phyloP scores from a whole-genome alignment of 30 jellyfish, hydroid and myxozoan species.

The Hydractinia symbiolongicarpus region DNA sequence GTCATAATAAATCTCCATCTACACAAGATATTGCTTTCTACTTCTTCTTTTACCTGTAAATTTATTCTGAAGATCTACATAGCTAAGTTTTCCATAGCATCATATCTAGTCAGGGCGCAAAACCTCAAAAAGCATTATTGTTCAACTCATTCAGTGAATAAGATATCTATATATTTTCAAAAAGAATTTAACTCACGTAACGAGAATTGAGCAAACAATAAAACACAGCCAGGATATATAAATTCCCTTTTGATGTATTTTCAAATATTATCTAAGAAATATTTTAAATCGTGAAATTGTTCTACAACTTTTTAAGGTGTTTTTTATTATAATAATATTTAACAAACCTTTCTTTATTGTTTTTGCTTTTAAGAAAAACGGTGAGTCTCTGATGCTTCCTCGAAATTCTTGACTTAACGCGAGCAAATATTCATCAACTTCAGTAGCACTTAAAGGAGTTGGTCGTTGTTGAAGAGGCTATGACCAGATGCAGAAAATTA shows the following conservation, averaged over 20 bases:
- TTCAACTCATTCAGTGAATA: too few relatives aligned
- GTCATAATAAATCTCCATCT: too few relatives aligned
- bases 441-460: slow-evolving; percentile 75
- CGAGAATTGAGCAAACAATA: neutral
- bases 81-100: too few relatives aligned
- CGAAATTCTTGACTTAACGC: slow-evolving; percentile 91
- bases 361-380: slow-evolving; percentile 50
- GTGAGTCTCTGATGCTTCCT: slow-evolving; percentile 83
- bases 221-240: neutral
- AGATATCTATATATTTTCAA: too few relatives aligned
- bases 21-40: too few relatives aligned
- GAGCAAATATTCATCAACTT: slow-evolving; percentile 76
- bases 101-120: too few relatives aligned
- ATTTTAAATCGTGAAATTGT: neutral
- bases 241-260: neutral
- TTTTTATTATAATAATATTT: neutral
- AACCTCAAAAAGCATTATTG: too few relatives aligned
- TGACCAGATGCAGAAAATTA: neutral
- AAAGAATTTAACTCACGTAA: too few relatives aligned
- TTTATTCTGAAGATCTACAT: too few relatives aligned
- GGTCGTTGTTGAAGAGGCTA: slow-evolving; percentile 80
- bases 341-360: slow-evolving; percentile 46
- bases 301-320: neutral
- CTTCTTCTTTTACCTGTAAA: too few relatives aligned
- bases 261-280: neutral